These are phyloP conservation scores for Ditula angustiorana DNA, from an alignment of 2,888 invertebrate species.

Conservation along the genomic window DNA sequence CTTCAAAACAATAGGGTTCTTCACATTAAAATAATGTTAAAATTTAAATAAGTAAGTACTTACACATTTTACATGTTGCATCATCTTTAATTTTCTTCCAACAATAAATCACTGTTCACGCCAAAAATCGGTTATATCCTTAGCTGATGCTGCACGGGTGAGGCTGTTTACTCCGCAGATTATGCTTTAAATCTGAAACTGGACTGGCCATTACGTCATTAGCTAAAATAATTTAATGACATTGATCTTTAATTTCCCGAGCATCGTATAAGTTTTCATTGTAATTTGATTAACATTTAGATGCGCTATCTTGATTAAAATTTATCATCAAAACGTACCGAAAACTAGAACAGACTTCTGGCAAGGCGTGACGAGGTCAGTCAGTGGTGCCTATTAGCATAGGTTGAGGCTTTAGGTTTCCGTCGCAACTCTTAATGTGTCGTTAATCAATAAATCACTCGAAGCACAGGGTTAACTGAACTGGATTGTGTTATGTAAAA, in stretches of 20 bases:
- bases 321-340: slow-evolving; percentile 74
- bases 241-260: slow-evolving; percentile 65
- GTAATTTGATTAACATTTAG: slow-evolving; percentile 80
- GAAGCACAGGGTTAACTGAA: slow-evolving; percentile 18
- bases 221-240: slow-evolving; percentile 61
- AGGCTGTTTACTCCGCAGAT: slow-evolving; percentile 66
- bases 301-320: slow-evolving; percentile 62
- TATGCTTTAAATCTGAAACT: slow-evolving; percentile 75
- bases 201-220: slow-evolving; percentile 67
- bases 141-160: slow-evolving; percentile 43
- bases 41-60: slow-evolving; percentile 54
- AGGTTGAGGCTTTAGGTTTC: slow-evolving; percentile 64
- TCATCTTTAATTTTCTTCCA: slow-evolving; percentile 50
- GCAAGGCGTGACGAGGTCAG: slow-evolving; percentile 76
- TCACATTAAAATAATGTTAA: no score
- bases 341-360: slow-evolving; percentile 76
- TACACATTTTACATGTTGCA: slow-evolving; percentile 57
- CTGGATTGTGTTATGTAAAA: slow-evolving; percentile 15
- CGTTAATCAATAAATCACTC: slow-evolving; percentile 55
- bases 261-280: slow-evolving; percentile 65
- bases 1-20: no score
- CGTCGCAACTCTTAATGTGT: slow-evolving; percentile 50
- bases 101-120: slow-evolving; percentile 13
- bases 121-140: not conserved
- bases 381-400: slow-evolving; percentile 71